Evolutionary conservation across 1,140 invertebrate species (phyloP).

Genomic region (Pectinophora gossypiella): DNA sequence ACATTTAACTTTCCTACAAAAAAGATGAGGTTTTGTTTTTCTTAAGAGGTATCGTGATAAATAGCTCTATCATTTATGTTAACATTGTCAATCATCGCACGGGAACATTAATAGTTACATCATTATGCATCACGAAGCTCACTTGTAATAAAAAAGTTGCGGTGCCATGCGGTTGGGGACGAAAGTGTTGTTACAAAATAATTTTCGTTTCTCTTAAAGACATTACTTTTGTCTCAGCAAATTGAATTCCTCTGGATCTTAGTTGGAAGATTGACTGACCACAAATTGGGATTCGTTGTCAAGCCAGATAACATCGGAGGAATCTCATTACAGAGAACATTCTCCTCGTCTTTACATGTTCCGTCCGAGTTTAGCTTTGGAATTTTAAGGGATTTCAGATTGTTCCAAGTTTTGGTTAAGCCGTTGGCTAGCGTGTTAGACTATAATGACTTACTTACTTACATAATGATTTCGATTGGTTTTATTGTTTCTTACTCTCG

Average conservation of each 20-base stretch:
- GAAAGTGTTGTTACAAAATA: too few species aligned
- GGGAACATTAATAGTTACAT: too few species aligned
- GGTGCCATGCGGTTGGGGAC: too few species aligned
- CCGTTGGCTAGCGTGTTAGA: background rate
- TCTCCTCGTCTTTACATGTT: slow-evolving; percentile 17
- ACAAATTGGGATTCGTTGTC: slow-evolving; percentile 65
- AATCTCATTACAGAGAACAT: slow-evolving; percentile 65
- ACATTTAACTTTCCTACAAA: too few species aligned
- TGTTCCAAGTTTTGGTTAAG: background rate
- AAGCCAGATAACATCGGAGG: slow-evolving; percentile 62
- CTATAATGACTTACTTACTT: background rate
- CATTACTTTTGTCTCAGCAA: slow-evolving; percentile 62
- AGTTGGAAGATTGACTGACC: slow-evolving; percentile 59
- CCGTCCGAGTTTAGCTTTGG: background rate
- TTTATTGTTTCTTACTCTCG: too few species aligned
- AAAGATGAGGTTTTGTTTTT: too few species aligned
- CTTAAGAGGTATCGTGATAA: too few species aligned
- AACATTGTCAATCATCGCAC: too few species aligned
- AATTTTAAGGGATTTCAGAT: background rate
- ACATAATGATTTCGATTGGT: background rate
- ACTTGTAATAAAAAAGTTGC: too few species aligned
- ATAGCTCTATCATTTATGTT: too few species aligned
- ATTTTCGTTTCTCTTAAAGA: slow-evolving; percentile 15
- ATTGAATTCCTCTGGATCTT: slow-evolving; percentile 59
- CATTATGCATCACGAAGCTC: too few species aligned